A percentile compares a stretch with the other conserved stretches of the same genome.
These are phyloP conservation scores for Lepus oiostolus DNA, from an alignment of 2,797 vertebrate species.

Conservation along the genomic window DNA sequence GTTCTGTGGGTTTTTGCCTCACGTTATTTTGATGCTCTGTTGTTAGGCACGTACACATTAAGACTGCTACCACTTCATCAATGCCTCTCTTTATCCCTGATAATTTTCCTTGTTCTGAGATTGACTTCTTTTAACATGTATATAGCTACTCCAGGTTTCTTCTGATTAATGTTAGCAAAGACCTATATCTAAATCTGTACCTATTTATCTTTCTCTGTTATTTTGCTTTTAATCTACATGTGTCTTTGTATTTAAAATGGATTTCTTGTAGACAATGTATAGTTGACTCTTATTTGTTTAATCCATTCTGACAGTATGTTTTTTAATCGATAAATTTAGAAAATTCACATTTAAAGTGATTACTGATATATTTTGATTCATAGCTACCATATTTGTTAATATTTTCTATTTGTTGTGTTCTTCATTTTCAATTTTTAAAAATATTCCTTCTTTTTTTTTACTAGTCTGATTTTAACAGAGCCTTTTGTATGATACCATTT, in stretches of 20 bases:
- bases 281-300: neutral
- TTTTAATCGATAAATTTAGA: neutral
- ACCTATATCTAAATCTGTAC: neutral
- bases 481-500: neutral
- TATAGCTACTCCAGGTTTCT: neutral
- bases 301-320: neutral
- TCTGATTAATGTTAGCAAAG: neutral
- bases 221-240: constrained; percentile 9
- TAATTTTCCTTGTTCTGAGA: constrained; percentile 54
- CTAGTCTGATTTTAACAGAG: neutral
- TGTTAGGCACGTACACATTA: neutral
- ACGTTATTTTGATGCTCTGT: neutral
- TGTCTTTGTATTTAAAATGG: constrained; percentile 14
- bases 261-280: constrained; percentile 21
- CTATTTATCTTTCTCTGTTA: neutral
- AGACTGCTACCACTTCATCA: neutral
- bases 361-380: constrained; percentile 14
- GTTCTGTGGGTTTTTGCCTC: neutral
- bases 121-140: constrained; percentile 49
- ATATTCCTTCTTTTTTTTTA: neutral
- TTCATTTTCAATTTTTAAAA: neutral
- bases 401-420: neutral
- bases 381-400: neutral
- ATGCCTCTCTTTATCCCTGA: neutral
- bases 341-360: neutral